A percentile compares a stretch with the other conserved stretches of the same genome.
Evolutionary conservation across 1,140 invertebrate genomes (phyloP).

Genomic region (Drosophila lacertosa): DNA sequence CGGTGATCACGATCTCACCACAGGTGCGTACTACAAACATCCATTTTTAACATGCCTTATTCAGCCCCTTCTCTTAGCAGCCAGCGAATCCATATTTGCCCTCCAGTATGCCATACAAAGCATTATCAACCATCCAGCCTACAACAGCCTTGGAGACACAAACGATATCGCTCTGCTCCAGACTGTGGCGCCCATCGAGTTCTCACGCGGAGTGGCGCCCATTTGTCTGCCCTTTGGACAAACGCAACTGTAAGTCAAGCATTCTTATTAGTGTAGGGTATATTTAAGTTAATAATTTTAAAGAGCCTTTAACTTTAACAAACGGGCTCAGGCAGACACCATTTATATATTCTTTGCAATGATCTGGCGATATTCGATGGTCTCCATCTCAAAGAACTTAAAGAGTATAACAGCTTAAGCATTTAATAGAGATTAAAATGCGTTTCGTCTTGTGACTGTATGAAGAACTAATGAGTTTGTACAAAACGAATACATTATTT

Average conservation of each 20-base stretch:
- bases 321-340: no score
- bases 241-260: constrained; percentile 41
- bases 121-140: constrained; percentile 64
- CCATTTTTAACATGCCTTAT: neutral
- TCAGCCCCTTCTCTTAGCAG: constrained; percentile 5
- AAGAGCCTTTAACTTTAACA: no score
- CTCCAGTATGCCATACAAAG: constrained; percentile 57
- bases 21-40: constrained; percentile 37
- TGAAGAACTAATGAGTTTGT: no score
- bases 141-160: constrained; percentile 27
- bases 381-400: no score
- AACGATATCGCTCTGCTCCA: constrained; percentile 74
- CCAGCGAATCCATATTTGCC: constrained; percentile 57
- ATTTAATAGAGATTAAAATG: no score
- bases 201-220: constrained; percentile 72
- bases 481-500: no score
- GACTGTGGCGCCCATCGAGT: constrained; percentile 52
- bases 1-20: constrained; percentile 66
- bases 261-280: no score
- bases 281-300: no score
- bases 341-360: no score
- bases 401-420: no score
- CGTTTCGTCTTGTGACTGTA: no score
- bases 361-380: no score
- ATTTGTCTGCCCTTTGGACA: constrained; percentile 70